A percentile compares a stretch with the other conserved stretches of the same genome.
Conservation (phyloP, 2,113 vertebrate genomes). For the Sardina pilchardus region DNA sequence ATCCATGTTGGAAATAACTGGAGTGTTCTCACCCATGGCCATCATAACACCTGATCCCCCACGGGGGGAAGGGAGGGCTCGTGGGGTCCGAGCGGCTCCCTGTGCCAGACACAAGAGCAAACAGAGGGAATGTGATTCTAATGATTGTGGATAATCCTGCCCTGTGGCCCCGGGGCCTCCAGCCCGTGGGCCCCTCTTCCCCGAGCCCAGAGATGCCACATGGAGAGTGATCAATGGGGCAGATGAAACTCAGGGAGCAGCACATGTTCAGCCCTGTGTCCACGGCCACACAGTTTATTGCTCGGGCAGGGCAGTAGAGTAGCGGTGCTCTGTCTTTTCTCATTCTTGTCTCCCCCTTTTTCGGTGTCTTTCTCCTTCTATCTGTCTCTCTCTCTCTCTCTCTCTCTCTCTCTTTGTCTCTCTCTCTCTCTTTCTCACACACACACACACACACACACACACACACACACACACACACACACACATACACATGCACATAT, state of each 20-base stretch:
- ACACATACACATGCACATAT: not conserved
- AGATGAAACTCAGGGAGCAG: constrained; percentile 59
- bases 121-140: constrained; percentile 55
- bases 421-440: not conserved
- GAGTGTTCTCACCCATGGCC: not conserved
- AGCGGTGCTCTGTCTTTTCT: constrained; percentile 5
- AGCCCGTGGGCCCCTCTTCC: not conserved
- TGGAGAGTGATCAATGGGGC: constrained; percentile 58
- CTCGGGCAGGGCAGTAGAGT: constrained; percentile 24
- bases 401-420: constrained; percentile 29
- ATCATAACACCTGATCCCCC: not conserved
- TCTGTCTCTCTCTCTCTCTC: not conserved
- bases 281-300: constrained; percentile 47
- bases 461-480: not conserved
- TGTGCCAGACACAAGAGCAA: constrained; percentile 53
- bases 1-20: not conserved
- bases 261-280: constrained; percentile 44
- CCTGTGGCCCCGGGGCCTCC: constrained; percentile 24
- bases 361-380: constrained; percentile 31
- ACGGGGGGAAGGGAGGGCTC: not conserved
- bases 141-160: constrained; percentile 57
- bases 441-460: not conserved
- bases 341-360: not conserved
- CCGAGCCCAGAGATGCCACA: not conserved
- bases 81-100: constrained; percentile 39